Percentiles rank a stretch among this genome's conserved stretches.
Conservation (phyloP, 2,797 vertebrate species). For the Cuculus canorus region DNA sequence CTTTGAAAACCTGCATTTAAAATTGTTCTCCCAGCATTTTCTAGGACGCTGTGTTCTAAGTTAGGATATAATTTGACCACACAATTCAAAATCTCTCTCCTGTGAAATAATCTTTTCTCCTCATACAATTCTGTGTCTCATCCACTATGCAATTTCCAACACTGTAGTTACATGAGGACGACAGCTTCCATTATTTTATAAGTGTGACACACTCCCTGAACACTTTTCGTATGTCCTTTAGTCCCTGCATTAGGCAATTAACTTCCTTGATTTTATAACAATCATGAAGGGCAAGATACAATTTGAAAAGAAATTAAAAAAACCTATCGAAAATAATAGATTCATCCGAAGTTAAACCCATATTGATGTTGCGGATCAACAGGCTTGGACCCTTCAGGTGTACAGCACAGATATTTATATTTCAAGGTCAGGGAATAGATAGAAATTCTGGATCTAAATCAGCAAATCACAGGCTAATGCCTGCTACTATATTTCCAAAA, state of each 20-base stretch:
- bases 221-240: background rate
- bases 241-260: background rate
- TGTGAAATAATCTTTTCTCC: background rate
- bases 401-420: background rate
- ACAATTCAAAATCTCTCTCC: background rate
- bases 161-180: constrained; percentile 20
- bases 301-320: background rate
- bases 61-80: background rate
- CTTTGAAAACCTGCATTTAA: background rate
- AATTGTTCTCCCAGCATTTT: background rate
- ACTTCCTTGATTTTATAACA: background rate
- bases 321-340: background rate
- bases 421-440: background rate
- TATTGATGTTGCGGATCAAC: background rate
- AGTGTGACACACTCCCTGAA: constrained; percentile 13
- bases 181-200: constrained; percentile 31
- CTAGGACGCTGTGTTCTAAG: background rate
- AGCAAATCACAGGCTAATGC: background rate
- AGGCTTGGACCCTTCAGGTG: background rate
- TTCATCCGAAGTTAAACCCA: background rate
- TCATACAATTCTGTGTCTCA: background rate
- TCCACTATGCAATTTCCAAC: background rate
- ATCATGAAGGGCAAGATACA: background rate
- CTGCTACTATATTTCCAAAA: background rate
- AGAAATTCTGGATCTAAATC: background rate